Evolutionary conservation across 2,113 vertebrate species (phyloP).

Genomic region (Suricata suricatta): DNA sequence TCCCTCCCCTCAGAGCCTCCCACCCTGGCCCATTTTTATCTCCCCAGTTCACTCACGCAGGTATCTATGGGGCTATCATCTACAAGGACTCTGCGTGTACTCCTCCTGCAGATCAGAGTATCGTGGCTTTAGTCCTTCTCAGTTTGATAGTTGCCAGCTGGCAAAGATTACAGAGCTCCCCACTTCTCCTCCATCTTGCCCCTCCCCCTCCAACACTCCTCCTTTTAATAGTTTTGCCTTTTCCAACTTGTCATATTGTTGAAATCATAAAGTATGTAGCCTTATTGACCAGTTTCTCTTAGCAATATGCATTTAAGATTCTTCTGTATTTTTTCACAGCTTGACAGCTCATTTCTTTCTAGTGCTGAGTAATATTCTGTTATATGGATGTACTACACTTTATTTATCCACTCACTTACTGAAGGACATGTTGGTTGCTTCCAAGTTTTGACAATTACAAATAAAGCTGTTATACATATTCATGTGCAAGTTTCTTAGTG

Average conservation of each 20-base stretch:
- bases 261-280: not conserved
- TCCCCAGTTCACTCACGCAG: too few relatives aligned
- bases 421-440: not conserved
- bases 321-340: not conserved
- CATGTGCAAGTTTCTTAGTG: not conserved
- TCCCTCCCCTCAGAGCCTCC: too few relatives aligned
- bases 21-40: too few relatives aligned
- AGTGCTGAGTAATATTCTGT: not conserved
- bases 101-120: too few relatives aligned
- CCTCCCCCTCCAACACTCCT: not conserved
- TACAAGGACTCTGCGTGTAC: too few relatives aligned
- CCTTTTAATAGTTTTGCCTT: not conserved
- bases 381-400: not conserved
- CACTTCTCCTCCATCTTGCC: too few relatives aligned
- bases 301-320: not conserved
- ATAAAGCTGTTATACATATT: not conserved
- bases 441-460: not conserved
- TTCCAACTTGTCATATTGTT: not conserved
- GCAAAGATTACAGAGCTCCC: too few relatives aligned
- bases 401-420: not conserved
- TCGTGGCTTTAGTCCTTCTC: too few relatives aligned
- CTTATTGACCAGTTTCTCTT: not conserved
- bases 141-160: too few relatives aligned
- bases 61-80: too few relatives aligned
- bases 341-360: not conserved